phyloP scores from a whole-genome alignment of 1,140 invertebrate species.

The Anastatus disparis region DNA sequence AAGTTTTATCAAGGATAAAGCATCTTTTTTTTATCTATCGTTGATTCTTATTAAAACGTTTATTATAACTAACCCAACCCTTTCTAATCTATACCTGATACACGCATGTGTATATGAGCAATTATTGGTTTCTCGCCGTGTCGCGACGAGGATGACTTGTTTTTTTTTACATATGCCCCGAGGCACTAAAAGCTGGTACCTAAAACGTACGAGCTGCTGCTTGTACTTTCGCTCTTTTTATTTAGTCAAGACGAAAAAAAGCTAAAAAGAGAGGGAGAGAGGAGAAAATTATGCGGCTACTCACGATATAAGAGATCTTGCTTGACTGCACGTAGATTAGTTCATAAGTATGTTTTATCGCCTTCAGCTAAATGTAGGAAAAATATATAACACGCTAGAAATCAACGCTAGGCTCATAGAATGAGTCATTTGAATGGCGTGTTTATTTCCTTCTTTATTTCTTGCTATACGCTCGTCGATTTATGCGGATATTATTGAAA shows the following conservation, averaged over 20 bases:
- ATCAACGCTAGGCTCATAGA: no score
- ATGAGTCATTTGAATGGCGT: no score
- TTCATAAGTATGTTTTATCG: slow-evolving; percentile 14
- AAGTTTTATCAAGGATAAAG: no score
- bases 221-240: no score
- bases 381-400: not conserved
- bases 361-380: no score
- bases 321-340: not conserved
- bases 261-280: no score
- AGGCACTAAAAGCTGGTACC: no score
- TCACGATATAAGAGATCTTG: not conserved
- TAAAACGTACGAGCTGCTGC: no score
- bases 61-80: not conserved
- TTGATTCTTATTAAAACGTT: not conserved
- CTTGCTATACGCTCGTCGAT: not conserved
- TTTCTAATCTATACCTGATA: not conserved
- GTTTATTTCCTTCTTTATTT: not conserved
- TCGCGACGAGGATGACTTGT: not conserved
- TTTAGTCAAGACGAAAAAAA: no score
- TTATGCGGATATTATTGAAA: not conserved
- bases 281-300: slow-evolving; percentile 4
- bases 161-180: not conserved
- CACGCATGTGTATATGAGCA: no score
- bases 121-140: no score
- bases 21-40: no score